Percentiles rank a stretch among this genome's conserved stretches.
Conservation (phyloP, 1,140 invertebrate species). For the Adoxophyes honmai region DNA sequence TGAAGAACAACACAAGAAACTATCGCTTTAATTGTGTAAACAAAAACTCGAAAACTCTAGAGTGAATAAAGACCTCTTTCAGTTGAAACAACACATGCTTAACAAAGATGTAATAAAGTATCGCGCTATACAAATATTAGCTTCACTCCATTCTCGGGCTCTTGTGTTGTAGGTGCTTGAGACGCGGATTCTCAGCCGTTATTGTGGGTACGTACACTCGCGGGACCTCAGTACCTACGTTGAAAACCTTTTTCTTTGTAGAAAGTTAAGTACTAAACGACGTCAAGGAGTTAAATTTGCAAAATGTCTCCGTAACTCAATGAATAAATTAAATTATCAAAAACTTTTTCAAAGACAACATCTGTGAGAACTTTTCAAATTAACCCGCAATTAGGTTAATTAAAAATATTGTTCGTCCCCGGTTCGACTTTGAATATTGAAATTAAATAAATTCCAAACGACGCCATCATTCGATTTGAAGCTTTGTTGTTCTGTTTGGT, state of each 20-base stretch:
- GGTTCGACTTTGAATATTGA: neutral
- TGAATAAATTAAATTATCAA: neutral
- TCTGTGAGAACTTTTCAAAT: neutral
- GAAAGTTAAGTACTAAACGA: neutral
- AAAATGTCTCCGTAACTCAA: neutral
- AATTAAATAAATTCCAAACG: neutral
- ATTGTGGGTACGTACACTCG: neutral
- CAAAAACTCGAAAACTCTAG: constrained; percentile 41
- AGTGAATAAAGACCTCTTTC: constrained; percentile 23
- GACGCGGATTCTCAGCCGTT: neutral
- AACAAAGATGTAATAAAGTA: constrained; percentile 14
- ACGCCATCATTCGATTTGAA: neutral
- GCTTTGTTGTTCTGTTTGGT: neutral
- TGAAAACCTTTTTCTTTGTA: neutral
- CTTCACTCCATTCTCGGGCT: constrained; percentile 5
- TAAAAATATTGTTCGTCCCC: neutral
- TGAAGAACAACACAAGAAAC: constrained; percentile 52
- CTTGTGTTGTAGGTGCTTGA: neutral
- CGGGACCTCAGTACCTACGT: neutral
- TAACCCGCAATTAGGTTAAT: neutral
- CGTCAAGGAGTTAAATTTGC: neutral
- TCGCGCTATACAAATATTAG: constrained; percentile 12
- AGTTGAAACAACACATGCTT: constrained; percentile 36
- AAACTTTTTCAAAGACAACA: neutral
- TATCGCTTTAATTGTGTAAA: constrained; percentile 58